These are phyloP conservation scores for Paedocypris sp. DNA, from an alignment of 2,113 vertebrate genomes.

Conservation along the genomic window DNA sequence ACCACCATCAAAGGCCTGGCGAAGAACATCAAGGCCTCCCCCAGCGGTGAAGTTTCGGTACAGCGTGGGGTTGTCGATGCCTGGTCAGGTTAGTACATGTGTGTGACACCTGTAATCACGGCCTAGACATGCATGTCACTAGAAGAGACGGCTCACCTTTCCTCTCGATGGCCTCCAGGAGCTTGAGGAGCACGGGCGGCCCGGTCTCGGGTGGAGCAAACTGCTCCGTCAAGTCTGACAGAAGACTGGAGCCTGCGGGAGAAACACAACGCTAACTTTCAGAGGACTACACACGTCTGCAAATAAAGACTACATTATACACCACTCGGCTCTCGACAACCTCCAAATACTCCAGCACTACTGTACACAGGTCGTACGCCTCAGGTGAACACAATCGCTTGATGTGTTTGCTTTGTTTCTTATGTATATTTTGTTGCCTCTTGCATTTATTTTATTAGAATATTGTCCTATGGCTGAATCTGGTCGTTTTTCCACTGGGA, in stretches of 20 bases:
- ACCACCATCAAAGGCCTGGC: slow-evolving; percentile 85
- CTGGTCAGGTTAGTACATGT: slow-evolving; percentile 46
- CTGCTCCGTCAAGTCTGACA: slow-evolving; percentile 83
- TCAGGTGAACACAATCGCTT: too few species aligned
- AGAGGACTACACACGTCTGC: too few species aligned
- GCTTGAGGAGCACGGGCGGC: slow-evolving; percentile 71
- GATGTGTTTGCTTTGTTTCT: too few species aligned
- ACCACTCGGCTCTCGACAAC: too few species aligned
- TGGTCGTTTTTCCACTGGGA: too few species aligned
- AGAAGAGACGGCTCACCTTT: slow-evolving; percentile 67
- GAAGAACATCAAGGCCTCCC: slow-evolving; percentile 70
- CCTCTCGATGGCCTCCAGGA: slow-evolving; percentile 83
- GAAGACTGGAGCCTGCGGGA: slow-evolving; percentile 57
- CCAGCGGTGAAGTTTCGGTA: slow-evolving; percentile 79
- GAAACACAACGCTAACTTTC: slow-evolving; percentile 13
- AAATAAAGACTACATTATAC: too few species aligned
- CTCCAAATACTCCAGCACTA: too few species aligned
- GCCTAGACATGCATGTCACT: neutral
- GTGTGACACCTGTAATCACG: neutral
- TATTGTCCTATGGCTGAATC: too few species aligned
- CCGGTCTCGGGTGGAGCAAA: slow-evolving; percentile 77
- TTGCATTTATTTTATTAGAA: too few species aligned
- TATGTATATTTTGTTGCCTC: too few species aligned
- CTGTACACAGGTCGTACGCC: too few species aligned
- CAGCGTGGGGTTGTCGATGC: slow-evolving; percentile 79